These are phyloP conservation scores for Momotus momota DNA, from an alignment of 2,797 vertebrate genomes.

Conservation along the genomic window DNA sequence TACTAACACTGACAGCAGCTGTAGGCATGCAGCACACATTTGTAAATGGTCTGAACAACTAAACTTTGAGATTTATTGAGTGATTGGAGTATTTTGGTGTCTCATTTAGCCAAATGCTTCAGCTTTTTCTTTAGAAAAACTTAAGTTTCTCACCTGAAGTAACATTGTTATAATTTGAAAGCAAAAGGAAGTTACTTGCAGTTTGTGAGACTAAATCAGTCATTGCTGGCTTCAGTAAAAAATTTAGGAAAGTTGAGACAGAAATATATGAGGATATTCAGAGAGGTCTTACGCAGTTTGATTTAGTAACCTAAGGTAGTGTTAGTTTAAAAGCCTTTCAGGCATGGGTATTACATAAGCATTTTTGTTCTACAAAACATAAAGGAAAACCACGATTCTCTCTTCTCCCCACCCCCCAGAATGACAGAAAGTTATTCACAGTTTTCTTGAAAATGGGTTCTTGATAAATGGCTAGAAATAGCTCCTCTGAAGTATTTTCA, in stretches of 20 bases:
- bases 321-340: background rate
- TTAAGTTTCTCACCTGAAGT: background rate
- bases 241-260: background rate
- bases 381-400: background rate
- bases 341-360: background rate
- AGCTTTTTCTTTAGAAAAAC: background rate
- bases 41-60: background rate
- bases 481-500: background rate
- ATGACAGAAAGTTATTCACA: background rate
- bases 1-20: background rate
- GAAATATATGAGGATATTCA: background rate
- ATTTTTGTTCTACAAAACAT: background rate
- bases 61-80: background rate
- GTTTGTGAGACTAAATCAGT: background rate
- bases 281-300: background rate
- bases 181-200: background rate
- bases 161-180: background rate
- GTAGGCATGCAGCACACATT: background rate
- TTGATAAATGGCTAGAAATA: background rate
- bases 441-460: background rate
- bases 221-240: background rate
- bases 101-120: background rate
- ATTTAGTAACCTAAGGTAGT: background rate
- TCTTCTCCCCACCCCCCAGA: background rate
- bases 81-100: background rate